Conservation (phyloP, 2,888 invertebrate genomes). For the Ditylenchus weischeri region DNA sequence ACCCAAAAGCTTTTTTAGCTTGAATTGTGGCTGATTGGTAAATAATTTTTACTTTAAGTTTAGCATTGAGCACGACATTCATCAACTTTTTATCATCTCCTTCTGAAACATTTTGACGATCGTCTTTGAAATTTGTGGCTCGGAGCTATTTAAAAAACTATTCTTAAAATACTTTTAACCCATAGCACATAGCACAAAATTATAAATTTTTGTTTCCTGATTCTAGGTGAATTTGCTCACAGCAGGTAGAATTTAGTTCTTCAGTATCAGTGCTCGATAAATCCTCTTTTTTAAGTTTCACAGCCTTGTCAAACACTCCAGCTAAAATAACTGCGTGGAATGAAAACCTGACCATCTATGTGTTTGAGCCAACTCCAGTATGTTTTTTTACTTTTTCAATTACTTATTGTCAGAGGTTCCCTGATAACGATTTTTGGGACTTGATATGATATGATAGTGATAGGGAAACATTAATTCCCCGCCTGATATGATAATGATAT, state of each 20-base stretch:
- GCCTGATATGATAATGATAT: too few relatives aligned
- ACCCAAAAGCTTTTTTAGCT: slow-evolving; percentile 1
- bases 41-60: slow-evolving; percentile 9
- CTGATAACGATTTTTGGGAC: too few relatives aligned
- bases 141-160: too few relatives aligned
- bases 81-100: too few relatives aligned
- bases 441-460: too few relatives aligned
- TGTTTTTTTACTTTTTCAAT: too few relatives aligned
- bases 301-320: slow-evolving; percentile 28
- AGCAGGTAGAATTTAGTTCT: background rate
- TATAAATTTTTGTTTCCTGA: slow-evolving; percentile 17
- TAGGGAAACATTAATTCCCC: too few relatives aligned
- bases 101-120: too few relatives aligned
- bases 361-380: background rate
- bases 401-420: too few relatives aligned
- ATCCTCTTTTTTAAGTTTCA: slow-evolving; percentile 20
- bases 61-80: background rate
- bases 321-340: slow-evolving; percentile 15
- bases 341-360: slow-evolving; percentile 25
- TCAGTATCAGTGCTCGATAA: background rate
- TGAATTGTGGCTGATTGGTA: slow-evolving; percentile 28
- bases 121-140: too few relatives aligned
- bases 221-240: slow-evolving; percentile 10
- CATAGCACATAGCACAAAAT: too few relatives aligned
- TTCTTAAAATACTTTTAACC: too few relatives aligned